A percentile compares a stretch with the other conserved stretches of the same genome.
These are phyloP conservation scores for Delia radicum DNA, from an alignment of 1,140 invertebrate genomes.

Conservation along the genomic window DNA sequence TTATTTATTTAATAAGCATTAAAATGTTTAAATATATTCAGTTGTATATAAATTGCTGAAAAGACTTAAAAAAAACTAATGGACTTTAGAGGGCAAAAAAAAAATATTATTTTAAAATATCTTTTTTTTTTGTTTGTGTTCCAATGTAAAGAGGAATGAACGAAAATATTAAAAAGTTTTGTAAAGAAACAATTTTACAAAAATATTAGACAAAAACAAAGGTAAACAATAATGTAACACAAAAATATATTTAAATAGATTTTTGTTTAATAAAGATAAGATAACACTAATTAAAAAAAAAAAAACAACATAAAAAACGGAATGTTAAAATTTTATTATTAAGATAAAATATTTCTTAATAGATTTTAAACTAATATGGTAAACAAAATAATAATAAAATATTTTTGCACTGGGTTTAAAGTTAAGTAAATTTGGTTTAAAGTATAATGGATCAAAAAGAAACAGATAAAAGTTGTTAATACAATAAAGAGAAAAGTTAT, in stretches of 20 bases:
- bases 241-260: too few species aligned
- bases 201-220: background rate
- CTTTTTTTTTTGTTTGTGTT: background rate
- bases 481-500: background rate
- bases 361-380: too few species aligned
- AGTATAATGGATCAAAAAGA: background rate
- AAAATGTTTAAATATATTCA: background rate
- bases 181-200: background rate
- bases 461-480: too few species aligned
- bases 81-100: background rate
- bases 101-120: background rate
- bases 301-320: background rate
- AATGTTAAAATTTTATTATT: background rate
- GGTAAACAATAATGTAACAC: too few species aligned
- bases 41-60: background rate
- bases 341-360: background rate
- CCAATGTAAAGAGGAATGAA: background rate
- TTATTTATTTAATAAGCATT: background rate
- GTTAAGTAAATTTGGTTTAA: background rate
- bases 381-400: background rate
- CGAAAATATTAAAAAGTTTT: background rate
- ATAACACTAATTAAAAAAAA: background rate
- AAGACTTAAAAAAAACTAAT: background rate
- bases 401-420: background rate
- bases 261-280: background rate